A percentile compares a stretch with the other conserved stretches of the same genome.
These are phyloP conservation scores for Macrophya annulata DNA, from an alignment of 2,888 invertebrate species.

Conservation along the genomic window DNA sequence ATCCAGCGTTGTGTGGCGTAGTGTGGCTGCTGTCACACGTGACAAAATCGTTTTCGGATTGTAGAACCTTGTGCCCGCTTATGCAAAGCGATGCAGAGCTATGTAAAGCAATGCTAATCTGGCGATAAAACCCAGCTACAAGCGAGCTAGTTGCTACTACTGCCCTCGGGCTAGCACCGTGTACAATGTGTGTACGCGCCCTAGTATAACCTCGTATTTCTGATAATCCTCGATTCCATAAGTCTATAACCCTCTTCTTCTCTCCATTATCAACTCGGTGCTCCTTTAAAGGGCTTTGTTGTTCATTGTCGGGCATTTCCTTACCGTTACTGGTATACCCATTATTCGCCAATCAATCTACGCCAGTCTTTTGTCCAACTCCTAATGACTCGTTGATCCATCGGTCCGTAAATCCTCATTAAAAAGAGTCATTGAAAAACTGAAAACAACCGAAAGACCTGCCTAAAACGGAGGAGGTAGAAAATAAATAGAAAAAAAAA, in stretches of 20 bases:
- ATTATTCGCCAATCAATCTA: conserved; percentile 19
- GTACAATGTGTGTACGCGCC: conserved; percentile 15
- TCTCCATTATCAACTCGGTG: conserved; percentile 26
- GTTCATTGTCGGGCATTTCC: conserved; percentile 38
- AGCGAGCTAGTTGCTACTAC: conserved; percentile 64
- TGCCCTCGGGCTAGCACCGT: background rate
- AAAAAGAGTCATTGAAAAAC: conserved; percentile 5
- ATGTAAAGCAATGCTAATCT: conserved; percentile 78
- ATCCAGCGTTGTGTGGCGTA: background rate
- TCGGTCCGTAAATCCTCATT: conserved; percentile 24
- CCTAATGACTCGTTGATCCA: conserved; percentile 34
- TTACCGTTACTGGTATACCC: background rate
- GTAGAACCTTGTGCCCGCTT: conserved; percentile 61
- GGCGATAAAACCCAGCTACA: conserved; percentile 75
- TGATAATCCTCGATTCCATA: conserved; percentile 27
- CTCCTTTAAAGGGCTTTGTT: conserved; percentile 25
- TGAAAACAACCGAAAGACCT: background rate
- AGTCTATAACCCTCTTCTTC: conserved; percentile 42
- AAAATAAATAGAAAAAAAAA: background rate
- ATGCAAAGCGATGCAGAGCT: conserved; percentile 75
- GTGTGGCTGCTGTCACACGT: conserved; percentile 16
- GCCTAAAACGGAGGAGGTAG: background rate
- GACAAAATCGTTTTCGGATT: conserved; percentile 48
- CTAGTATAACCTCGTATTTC: conserved; percentile 31
- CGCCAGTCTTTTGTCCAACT: conserved; percentile 25